Evolutionary conservation across 2,797 vertebrate species (phyloP), one percentile per base, ranked within the genome.

Genomic region (Phoebastria nigripes): DNA sequence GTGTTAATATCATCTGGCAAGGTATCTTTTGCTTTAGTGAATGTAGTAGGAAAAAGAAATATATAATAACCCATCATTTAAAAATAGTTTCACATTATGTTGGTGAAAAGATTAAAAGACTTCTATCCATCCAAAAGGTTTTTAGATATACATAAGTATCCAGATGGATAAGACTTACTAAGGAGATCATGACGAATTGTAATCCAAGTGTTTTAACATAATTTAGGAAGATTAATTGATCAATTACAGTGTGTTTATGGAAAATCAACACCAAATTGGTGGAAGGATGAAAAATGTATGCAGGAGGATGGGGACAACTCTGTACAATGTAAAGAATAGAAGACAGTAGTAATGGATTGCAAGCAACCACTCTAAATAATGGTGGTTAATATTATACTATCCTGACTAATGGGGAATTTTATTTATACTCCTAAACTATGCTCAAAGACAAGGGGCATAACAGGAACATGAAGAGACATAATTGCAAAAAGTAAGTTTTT

Each of bases 161-260:
- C 91, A 96, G 89, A 95, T 92, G 89, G 81, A 74, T 54, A 70
- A 21, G 70, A 90, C 47, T 91, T 71, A 86, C 59, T 86, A 93
- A 82, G 90, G 46, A 79, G 77, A 94, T 80, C 52, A 55, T 33
- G 66, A 93, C 0, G 0, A 83, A 96, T 70, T 61, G 26, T 70
- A 93, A 96, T 80, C 58, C 28, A 93, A 93, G 82, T 55, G 51
- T 86, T 90, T 91, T 63, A 92, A 83, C 29, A 59, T 56, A 84
- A 89, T 77, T 94, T 93, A 93, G 70, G 78, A 93, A 95, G 83
- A 97, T 65, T 89, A 96, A 80, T 49, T 80, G 26, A 93, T 92
- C 87, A 92, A 91, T 96, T 96, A 96, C 46, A 83, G 77, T 1
- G 8, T 90, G 59, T 86, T 94, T 84, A 83, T 41, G 42, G 58